Conservation (phyloP, 1,140 invertebrate genomes). For the Trypoxylus dichotomus region DNA sequence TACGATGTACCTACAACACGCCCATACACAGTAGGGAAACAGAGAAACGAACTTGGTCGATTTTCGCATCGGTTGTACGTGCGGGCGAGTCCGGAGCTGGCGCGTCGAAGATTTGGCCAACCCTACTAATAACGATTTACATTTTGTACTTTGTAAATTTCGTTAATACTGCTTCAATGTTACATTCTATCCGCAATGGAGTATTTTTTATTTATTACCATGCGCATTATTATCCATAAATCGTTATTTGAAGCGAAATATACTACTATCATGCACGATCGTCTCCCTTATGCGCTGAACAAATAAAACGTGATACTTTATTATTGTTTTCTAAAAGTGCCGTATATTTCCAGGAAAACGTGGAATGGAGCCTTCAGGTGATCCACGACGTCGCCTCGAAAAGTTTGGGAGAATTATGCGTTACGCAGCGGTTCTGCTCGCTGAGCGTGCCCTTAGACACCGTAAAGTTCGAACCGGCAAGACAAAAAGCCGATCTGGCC, state of each 20-base stretch:
- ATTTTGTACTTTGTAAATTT: too few species aligned
- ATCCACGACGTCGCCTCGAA: conserved; percentile 73
- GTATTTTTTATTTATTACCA: too few species aligned
- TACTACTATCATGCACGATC: too few species aligned
- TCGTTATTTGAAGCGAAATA: not conserved
- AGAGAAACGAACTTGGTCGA: too few species aligned
- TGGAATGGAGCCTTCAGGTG: conserved; percentile 68
- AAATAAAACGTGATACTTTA: not conserved
- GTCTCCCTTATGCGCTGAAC: not conserved
- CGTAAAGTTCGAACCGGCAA: conserved; percentile 65
- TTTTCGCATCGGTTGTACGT: too few species aligned
- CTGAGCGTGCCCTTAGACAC: conserved; percentile 67
- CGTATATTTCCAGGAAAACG: conserved; percentile 56
- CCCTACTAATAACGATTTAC: too few species aligned
- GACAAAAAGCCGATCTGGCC: conserved; percentile 73
- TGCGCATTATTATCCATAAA: not conserved
- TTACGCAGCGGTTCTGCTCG: conserved; percentile 67
- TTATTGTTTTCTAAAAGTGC: not conserved
- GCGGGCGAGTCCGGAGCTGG: too few species aligned
- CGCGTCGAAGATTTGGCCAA: too few species aligned
- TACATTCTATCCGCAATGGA: too few species aligned
- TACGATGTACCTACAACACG: too few species aligned
- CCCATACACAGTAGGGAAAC: too few species aligned
- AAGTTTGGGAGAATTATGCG: conserved; percentile 71
- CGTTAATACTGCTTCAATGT: too few species aligned